A percentile compares a stretch with the other conserved stretches of the same genome.
These are phyloP conservation scores for Fregetta grallaria DNA, from an alignment of 2,113 vertebrate genomes.

Conservation along the genomic window DNA sequence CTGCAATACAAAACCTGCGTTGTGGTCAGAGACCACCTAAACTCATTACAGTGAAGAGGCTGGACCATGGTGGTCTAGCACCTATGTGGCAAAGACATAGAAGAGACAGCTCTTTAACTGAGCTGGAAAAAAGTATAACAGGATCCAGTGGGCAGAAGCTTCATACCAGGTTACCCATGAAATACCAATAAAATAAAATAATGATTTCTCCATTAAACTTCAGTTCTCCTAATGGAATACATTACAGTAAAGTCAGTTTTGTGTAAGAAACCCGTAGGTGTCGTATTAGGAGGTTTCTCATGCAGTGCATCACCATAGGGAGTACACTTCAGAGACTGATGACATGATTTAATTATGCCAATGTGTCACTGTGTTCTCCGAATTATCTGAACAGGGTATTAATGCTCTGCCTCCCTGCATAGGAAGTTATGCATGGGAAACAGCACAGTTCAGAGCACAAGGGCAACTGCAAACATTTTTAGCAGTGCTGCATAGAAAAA, in stretches of 20 bases:
- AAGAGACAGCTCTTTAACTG: neutral
- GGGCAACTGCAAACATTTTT: constrained; percentile 46
- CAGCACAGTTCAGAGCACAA: neutral
- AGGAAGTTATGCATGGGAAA: constrained; percentile 24
- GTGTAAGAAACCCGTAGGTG: constrained; percentile 47
- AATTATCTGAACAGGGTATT: constrained; percentile 55
- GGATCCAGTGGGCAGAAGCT: neutral
- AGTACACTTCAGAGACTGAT: constrained; percentile 60
- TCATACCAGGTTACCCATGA: neutral
- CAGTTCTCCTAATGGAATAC: constrained; percentile 29
- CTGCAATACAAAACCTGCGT: neutral
- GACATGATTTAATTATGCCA: constrained; percentile 72
- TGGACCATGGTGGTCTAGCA: neutral
- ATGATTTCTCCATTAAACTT: constrained; percentile 33
- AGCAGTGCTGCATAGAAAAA: neutral
- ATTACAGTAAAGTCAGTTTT: constrained; percentile 50
- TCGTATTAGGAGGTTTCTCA: constrained; percentile 61
- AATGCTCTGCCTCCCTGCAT: constrained; percentile 13
- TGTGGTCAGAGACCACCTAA: neutral
- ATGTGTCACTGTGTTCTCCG: constrained; percentile 20
- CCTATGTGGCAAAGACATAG: neutral
- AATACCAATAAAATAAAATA: constrained; percentile 29
- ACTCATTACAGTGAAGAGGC: neutral
- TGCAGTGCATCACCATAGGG: constrained; percentile 36
- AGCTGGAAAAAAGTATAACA: neutral